These are phyloP conservation scores for Linurgus olivaceus DNA, from an alignment of 2,797 vertebrate genomes.

Conservation along the genomic window DNA sequence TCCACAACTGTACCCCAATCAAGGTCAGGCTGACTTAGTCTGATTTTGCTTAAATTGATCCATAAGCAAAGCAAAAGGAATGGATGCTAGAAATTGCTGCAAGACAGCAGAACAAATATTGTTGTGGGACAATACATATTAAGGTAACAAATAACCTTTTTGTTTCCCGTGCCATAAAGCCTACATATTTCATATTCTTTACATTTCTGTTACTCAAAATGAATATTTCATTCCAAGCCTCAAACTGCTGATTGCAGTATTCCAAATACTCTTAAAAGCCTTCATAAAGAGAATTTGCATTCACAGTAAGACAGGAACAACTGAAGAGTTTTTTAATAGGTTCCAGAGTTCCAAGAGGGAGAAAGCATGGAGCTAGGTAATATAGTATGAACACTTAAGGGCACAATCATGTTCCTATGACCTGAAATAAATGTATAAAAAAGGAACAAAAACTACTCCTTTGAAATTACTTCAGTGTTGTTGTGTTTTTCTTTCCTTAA, in stretches of 20 bases:
- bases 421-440: background rate
- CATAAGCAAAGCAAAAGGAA: background rate
- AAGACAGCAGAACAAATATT: background rate
- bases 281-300: background rate
- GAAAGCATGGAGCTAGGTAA: background rate
- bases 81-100: background rate
- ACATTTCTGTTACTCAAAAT: background rate
- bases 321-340: background rate
- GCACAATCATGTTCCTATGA: background rate
- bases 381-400: rapidly evolving
- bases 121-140: background rate
- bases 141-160: background rate
- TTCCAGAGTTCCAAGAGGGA: background rate
- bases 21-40: background rate
- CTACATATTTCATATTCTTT: background rate
- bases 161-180: background rate
- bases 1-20: background rate
- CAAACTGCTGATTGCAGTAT: background rate
- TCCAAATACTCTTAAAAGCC: background rate
- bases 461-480: background rate
- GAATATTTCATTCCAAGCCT: background rate
- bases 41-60: background rate
- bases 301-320: background rate
- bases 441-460: background rate
- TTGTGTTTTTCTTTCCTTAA: background rate